A percentile compares a stretch with the other conserved stretches of the same genome.
These are phyloP conservation scores for Luscinia luscinia DNA, from an alignment of 2,797 vertebrate species.

Conservation along the genomic window DNA sequence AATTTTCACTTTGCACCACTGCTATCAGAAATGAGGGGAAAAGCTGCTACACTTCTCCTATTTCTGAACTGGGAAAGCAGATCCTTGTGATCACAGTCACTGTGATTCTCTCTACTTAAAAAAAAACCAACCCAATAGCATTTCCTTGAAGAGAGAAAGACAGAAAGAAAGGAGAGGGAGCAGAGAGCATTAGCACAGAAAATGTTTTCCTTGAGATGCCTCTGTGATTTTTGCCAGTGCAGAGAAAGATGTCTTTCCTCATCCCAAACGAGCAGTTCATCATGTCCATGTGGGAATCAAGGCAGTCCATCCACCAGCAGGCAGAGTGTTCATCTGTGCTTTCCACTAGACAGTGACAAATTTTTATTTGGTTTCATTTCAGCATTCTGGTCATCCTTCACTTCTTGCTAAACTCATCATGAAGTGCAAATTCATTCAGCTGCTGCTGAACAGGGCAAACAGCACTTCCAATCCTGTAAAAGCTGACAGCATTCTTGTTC, in stretches of 20 bases:
- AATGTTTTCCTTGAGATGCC: background rate
- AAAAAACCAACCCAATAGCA: background rate
- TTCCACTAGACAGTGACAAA: background rate
- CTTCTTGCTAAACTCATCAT: background rate
- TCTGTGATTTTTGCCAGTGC: background rate
- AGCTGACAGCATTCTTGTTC: background rate
- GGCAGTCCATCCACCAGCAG: background rate
- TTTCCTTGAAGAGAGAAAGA: background rate
- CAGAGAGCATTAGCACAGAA: background rate
- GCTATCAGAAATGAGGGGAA: background rate
- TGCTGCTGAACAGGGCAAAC: background rate
- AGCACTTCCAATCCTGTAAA: background rate
- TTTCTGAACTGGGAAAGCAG: conserved; percentile 20
- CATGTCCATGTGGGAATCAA: background rate
- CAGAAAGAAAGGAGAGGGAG: background rate
- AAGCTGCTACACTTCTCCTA: background rate
- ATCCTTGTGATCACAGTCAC: conserved; percentile 17
- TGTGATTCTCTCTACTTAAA: background rate
- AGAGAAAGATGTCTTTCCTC: background rate
- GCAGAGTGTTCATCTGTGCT: background rate
- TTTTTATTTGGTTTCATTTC: background rate
- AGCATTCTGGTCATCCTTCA: background rate
- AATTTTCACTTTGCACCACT: background rate
- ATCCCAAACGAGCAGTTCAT: background rate
- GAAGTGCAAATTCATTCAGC: background rate